Evolutionary conservation across 1,140 invertebrate species (phyloP), one percentile per base, ranked within the genome.

Genomic region (Drosophila arawakana): DNA sequence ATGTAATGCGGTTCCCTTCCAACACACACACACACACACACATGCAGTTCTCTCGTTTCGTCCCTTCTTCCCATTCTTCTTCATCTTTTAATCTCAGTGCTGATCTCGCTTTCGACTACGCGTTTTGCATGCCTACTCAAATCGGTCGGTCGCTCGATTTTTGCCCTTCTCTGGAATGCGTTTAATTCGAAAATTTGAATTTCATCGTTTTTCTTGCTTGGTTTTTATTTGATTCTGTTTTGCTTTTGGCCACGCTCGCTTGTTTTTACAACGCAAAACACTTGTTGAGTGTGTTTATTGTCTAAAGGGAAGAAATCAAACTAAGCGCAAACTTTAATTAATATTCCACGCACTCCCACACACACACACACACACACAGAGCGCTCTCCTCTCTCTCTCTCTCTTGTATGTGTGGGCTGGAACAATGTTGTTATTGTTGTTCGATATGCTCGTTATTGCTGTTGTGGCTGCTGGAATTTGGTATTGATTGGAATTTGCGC

Each of bases 251-350:
- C 44, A 49, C 58, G 47, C 44, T 61, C 68, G 77, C 74, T 80
- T 88, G 84, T 89, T 77, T 78, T 89, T 86, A 86, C 83, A 86
- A 88, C 83, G 83, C 80, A 80, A 89, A 88, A 88, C 83, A 88
- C 84, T 88, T 88, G 83, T 88, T 78, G 55, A 39, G 41, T 57
- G 46, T 77, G 44, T 61, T 49, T 52, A 46, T 63, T 59, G 46
- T 44, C 41, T 13, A 59, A 57, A 71, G 80, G 77, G 70, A 83
- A 89, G 74, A 88, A 88, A 89, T 88, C 83, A 88, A 88, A 88
- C 84, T 86, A 74, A 78, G 58, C 76, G 68, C 70, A 72, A 88
- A 83, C 74, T 83, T 80, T 78, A 88, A 88, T 88, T 88, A 88
- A 84, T 88, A 88, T 88, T 89, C 83, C 70, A 80, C 59, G 72